Percentiles rank a stretch among this genome's conserved stretches.
These are phyloP conservation scores for Orthosia incerta DNA, from an alignment of 2,888 invertebrate species.

Conservation along the genomic window DNA sequence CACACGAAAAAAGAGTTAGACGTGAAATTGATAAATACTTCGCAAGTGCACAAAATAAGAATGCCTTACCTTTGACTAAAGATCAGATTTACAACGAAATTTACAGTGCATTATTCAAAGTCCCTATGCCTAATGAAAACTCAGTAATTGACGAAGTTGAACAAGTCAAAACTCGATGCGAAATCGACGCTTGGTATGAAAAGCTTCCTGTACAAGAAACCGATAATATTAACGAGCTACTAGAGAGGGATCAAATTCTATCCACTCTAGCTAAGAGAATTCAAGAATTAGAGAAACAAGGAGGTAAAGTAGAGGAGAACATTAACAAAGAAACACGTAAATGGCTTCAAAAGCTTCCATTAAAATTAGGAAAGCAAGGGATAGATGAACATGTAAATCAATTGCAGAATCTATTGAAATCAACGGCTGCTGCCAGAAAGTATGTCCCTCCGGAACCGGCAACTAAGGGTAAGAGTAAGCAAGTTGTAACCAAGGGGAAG, in stretches of 20 bases:
- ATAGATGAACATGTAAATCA: conserved; percentile 67
- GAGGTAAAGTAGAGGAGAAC: conserved; percentile 67
- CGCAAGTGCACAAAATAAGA: conserved; percentile 72
- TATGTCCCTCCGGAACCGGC: conserved; percentile 62
- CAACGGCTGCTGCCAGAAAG: conserved; percentile 72
- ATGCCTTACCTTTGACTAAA: conserved; percentile 71
- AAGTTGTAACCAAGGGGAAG: conserved; percentile 29
- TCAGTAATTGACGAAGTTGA: conserved; percentile 76
- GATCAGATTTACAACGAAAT: conserved; percentile 78
- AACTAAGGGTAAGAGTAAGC: conserved; percentile 54
- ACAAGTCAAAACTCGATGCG: conserved; percentile 79
- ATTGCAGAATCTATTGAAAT: conserved; percentile 72
- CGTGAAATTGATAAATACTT: conserved; percentile 76
- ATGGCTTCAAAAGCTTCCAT: conserved; percentile 77
- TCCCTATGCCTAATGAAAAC: conserved; percentile 75
- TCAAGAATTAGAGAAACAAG: conserved; percentile 75
- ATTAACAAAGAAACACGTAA: conserved; percentile 77
- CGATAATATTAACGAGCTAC: conserved; percentile 65
- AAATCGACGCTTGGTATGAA: conserved; percentile 79
- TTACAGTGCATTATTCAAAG: conserved; percentile 76
- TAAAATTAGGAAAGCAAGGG: conserved; percentile 65
- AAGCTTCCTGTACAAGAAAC: conserved; percentile 73
- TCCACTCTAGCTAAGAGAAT: conserved; percentile 76
- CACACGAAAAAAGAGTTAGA: conserved; percentile 74
- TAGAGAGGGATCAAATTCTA: conserved; percentile 76